A percentile compares a stretch with the other conserved stretches of the same genome.
phyloP scores from a whole-genome alignment of 2,113 vertebrate species.

The Carassius carassius region DNA sequence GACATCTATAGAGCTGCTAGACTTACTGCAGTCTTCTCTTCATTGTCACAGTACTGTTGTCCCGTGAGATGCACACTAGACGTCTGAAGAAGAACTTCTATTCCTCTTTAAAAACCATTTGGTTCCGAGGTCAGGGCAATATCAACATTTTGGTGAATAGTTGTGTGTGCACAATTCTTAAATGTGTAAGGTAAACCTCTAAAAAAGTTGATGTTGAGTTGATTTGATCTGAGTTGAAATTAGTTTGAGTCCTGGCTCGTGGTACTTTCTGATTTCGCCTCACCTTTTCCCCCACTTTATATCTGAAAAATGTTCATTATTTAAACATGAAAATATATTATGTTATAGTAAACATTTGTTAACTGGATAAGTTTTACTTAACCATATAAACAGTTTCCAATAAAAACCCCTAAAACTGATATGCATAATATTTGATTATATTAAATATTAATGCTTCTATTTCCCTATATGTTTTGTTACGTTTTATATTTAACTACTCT shows the following conservation, averaged over 20 bases:
- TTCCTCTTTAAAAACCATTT: not conserved
- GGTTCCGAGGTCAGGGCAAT: not conserved
- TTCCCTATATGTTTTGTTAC: not conserved
- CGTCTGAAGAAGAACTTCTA: not conserved
- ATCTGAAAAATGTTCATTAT: too few species aligned
- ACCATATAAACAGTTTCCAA: too few species aligned
- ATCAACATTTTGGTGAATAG: not conserved
- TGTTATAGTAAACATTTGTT: too few species aligned
- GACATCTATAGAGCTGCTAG: not conserved
- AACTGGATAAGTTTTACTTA: too few species aligned
- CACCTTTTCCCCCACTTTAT: too few species aligned
- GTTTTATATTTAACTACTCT: too few species aligned
- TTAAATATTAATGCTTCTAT: not conserved
- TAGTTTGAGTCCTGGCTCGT: too few species aligned
- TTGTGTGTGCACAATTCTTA: not conserved
- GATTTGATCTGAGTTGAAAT: too few species aligned
- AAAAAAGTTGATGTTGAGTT: not conserved
- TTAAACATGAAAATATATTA: too few species aligned
- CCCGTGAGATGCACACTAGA: conserved; percentile 2
- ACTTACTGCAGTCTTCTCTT: not conserved
- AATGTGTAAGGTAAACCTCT: not conserved
- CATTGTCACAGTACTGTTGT: not conserved
- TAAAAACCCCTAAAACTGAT: too few species aligned
- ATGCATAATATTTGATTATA: too few species aligned
- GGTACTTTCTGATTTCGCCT: too few species aligned